phyloP scores from a whole-genome alignment of 2,113 vertebrate species.

The Cephalopholis sonnerati region DNA sequence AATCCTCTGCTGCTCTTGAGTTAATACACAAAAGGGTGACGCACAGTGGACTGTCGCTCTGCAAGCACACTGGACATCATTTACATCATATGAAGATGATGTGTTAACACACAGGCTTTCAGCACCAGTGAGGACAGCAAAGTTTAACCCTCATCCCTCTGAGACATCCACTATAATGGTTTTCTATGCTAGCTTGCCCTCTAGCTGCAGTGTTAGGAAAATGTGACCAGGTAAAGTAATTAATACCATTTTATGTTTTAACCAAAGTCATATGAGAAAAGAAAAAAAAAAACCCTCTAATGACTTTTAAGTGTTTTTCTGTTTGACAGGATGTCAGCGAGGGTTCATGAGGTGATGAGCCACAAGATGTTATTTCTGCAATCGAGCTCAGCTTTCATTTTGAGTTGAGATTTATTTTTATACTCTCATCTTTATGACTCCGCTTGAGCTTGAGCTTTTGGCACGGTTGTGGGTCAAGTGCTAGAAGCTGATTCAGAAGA shows the following conservation, averaged over 20 bases:
- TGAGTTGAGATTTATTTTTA: conserved; percentile 49
- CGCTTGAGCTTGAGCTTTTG: conserved; percentile 6
- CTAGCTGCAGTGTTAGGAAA: conserved; percentile 67
- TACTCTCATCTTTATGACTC: conserved; percentile 27
- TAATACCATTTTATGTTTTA: conserved; percentile 1
- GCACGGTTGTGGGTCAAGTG: conserved; percentile 36
- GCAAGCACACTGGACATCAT: neutral
- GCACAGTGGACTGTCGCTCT: neutral
- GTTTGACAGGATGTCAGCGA: conserved; percentile 13
- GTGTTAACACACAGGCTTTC: conserved; percentile 21
- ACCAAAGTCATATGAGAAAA: neutral
- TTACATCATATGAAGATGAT: conserved; percentile 19
- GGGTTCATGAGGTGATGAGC: conserved; percentile 3
- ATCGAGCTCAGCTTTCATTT: conserved; percentile 36
- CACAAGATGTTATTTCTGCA: conserved; percentile 41
- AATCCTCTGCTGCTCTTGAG: neutral
- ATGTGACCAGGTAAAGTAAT: conserved; percentile 16
- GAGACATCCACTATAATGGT: neutral
- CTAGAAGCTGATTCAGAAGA: conserved; percentile 31
- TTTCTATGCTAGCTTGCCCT: conserved; percentile 71
- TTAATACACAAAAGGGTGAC: neutral
- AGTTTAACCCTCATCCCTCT: conserved; percentile 24
- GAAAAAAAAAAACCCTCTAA: neutral
- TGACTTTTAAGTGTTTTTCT: conserved; percentile 28
- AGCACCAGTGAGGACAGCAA: neutral